A percentile compares a stretch with the other conserved stretches of the same genome.
These are phyloP conservation scores for Antheraea assamensis DNA, from an alignment of 2,888 invertebrate genomes.

Conservation along the genomic window DNA sequence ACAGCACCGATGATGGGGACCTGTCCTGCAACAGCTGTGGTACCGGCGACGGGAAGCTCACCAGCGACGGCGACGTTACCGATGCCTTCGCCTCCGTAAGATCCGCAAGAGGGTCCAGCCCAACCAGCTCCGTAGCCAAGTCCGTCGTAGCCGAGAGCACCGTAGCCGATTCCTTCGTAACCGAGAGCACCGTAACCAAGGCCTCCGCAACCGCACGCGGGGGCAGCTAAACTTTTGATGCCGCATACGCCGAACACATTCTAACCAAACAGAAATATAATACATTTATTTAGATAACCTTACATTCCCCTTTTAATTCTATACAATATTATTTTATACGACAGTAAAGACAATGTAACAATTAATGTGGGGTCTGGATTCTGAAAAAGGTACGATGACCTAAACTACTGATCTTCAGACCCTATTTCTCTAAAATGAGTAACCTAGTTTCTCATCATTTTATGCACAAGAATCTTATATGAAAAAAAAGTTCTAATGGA, in stretches of 20 bases:
- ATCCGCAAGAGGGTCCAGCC: conserved; percentile 20
- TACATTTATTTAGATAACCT: too few species aligned
- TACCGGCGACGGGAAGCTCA: conserved; percentile 30
- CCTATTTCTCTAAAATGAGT: too few species aligned
- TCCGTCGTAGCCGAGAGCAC: conserved; percentile 21
- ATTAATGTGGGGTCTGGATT: too few species aligned
- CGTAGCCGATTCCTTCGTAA: conserved; percentile 18
- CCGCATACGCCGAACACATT: conserved; percentile 19
- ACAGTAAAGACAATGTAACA: too few species aligned
- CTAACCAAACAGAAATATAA: neutral
- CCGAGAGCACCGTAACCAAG: neutral
- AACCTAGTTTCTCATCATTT: too few species aligned
- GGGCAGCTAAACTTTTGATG: neutral
- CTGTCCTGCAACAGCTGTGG: conserved; percentile 32
- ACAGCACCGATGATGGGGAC: conserved; percentile 30
- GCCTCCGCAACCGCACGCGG: neutral
- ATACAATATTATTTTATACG: too few species aligned
- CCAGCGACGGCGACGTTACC: conserved; percentile 32
- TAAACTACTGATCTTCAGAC: too few species aligned
- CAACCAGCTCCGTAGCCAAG: conserved; percentile 22
- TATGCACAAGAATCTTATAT: too few species aligned
- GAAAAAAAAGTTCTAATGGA: too few species aligned
- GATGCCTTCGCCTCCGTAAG: conserved; percentile 21
- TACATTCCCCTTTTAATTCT: too few species aligned
- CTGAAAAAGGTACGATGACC: too few species aligned